These are phyloP conservation scores for Caenorhabditis sp. DNA, from an alignment of 2,888 invertebrate genomes.

Conservation along the genomic window DNA sequence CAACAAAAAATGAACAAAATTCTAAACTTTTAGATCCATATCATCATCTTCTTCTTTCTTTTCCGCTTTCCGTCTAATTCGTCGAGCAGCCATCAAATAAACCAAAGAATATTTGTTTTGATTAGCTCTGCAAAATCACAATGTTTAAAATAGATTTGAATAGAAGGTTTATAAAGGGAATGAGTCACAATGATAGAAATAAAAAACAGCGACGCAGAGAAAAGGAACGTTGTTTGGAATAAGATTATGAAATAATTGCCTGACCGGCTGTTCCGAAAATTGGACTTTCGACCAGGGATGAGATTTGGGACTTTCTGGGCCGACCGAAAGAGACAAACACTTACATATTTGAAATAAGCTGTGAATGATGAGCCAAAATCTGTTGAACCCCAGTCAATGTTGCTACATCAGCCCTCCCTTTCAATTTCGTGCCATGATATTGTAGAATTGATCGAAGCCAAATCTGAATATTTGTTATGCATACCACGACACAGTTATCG, in stretches of 20 bases:
- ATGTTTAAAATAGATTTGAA: neutral
- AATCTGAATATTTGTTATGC: slow-evolving; percentile 22
- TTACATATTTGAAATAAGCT: slow-evolving; percentile 45
- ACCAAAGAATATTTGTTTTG: slow-evolving; percentile 52
- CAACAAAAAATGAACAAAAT: slow-evolving; percentile 9
- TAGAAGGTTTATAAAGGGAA: neutral
- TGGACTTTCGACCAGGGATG: too few relatives aligned
- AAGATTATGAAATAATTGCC: too few relatives aligned
- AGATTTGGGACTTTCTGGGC: too few relatives aligned
- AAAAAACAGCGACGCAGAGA: too few relatives aligned
- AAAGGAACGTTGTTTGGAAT: too few relatives aligned
- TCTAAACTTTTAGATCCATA: slow-evolving; percentile 1
- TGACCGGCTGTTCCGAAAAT: too few relatives aligned
- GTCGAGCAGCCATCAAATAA: slow-evolving; percentile 7
- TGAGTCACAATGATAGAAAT: too few relatives aligned
- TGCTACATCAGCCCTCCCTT: slow-evolving; percentile 52
- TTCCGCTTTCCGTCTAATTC: slow-evolving; percentile 9
- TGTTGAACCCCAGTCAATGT: slow-evolving; percentile 63
- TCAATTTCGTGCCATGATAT: slow-evolving; percentile 56
- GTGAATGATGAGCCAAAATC: slow-evolving; percentile 50
- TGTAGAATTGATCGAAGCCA: slow-evolving; percentile 56
- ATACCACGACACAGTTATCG: neutral
- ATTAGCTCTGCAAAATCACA: slow-evolving; percentile 43
- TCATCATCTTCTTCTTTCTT: slow-evolving; percentile 16
- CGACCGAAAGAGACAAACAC: neutral